Conservation (phyloP, 2,113 vertebrate species). For the Scalopus aquaticus region DNA sequence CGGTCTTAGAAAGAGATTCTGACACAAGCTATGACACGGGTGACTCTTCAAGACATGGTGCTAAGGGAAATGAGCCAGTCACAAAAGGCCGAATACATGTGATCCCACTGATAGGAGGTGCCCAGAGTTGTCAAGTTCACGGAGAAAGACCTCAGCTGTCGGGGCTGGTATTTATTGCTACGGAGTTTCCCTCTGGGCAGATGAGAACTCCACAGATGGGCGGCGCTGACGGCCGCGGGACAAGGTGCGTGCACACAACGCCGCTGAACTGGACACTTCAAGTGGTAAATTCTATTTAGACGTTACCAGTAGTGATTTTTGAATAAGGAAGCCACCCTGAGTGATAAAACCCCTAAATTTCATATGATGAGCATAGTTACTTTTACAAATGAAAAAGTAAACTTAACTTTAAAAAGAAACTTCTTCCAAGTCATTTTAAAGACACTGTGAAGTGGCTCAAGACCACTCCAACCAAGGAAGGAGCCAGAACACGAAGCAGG, state of each 20-base stretch:
- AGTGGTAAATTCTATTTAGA: background rate
- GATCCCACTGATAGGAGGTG: background rate
- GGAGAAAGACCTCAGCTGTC: background rate
- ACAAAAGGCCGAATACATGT: background rate
- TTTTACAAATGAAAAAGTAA: constrained; percentile 40
- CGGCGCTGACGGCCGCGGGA: accelerated
- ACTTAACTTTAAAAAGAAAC: constrained; percentile 23
- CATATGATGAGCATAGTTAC: background rate
- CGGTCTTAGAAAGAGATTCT: background rate
- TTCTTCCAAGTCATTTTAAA: background rate
- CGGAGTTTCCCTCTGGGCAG: background rate
- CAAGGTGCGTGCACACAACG: background rate
- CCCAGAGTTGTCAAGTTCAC: background rate
- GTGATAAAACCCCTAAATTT: background rate
- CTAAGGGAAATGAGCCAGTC: background rate
- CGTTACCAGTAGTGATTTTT: background rate
- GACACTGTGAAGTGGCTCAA: background rate
- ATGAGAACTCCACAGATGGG: background rate
- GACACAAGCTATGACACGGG: background rate
- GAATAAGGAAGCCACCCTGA: background rate
- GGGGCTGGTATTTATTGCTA: background rate
- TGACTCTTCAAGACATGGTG: background rate
- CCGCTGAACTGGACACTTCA: background rate
- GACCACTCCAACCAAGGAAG: background rate
- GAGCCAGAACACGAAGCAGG: background rate